Evolutionary conservation across 2,888 invertebrate species (phyloP).

Genomic region (Drosophila suboccidentalis): DNA sequence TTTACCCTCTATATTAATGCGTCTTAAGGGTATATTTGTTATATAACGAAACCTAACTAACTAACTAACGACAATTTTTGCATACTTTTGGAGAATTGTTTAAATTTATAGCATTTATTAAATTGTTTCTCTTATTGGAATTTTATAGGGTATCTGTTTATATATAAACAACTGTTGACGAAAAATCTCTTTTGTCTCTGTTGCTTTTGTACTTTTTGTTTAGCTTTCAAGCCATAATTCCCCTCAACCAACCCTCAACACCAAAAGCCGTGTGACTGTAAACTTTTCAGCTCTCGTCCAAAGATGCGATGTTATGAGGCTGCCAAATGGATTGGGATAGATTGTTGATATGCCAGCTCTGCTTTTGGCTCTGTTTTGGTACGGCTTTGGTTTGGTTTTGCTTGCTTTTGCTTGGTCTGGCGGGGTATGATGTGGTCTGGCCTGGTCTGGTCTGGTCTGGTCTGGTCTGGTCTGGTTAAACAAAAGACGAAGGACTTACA

Average conservation of each 20-base stretch:
- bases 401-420: constrained; percentile 6
- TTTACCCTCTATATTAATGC: constrained; percentile 25
- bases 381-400: neutral
- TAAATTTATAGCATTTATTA: neutral
- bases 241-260: neutral
- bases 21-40: neutral
- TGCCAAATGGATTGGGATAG: constrained; percentile 23
- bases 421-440: constrained; percentile 18
- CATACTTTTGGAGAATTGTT: neutral
- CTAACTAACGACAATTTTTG: neutral
- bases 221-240: constrained; percentile 40
- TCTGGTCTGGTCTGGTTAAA: constrained; percentile 59
- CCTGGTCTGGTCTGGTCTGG: constrained; percentile 27
- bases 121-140: neutral
- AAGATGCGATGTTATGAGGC: constrained; percentile 28
- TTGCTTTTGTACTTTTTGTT: constrained; percentile 28
- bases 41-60: neutral
- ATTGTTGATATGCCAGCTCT: constrained; percentile 27
- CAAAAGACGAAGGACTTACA: constrained; percentile 61
- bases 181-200: neutral
- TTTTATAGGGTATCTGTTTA: constrained; percentile 1
- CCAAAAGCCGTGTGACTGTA: constrained; percentile 19
- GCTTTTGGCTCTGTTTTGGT: neutral
- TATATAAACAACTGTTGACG: neutral
- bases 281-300: constrained; percentile 35